Evolutionary conservation across 23 tunicate genomes (phyloP).

Genomic region (Halocynthia roretzi): DNA sequence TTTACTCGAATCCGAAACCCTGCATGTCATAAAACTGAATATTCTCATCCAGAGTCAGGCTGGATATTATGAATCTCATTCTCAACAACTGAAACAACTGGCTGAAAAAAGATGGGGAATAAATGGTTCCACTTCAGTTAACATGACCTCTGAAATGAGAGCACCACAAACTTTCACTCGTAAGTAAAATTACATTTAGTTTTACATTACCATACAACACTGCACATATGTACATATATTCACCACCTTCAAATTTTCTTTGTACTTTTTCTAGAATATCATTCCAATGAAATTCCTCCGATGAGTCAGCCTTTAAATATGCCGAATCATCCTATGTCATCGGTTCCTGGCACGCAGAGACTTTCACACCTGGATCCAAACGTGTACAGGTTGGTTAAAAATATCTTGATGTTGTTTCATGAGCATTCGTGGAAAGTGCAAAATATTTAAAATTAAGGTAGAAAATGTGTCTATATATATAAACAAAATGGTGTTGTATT

Average conservation of each 20-base stretch:
- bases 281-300: constrained; percentile 1
- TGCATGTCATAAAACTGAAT: no score
- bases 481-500: no score
- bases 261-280: constrained; percentile 12
- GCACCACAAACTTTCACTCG: constrained; percentile 6
- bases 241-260: not conserved
- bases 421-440: no score
- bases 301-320: constrained; percentile 21
- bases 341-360: constrained; percentile 4
- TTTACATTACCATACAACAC: not conserved
- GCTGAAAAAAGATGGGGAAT: constrained; percentile 2
- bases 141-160: constrained; percentile 10
- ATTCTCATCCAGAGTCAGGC: not conserved
- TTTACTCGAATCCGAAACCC: no score
- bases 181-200: not conserved
- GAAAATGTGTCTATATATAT: no score
- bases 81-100: constrained; percentile 9
- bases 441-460: no score
- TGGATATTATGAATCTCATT: constrained; percentile 9
- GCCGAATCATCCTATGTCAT: constrained; percentile 10
- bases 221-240: not conserved
- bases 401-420: not conserved
- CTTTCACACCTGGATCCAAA: constrained; percentile 15
- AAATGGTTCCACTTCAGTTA: constrained; percentile 10
- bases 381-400: constrained; percentile 15